phyloP scores from a whole-genome alignment of 2,888 invertebrate genomes.

The Portevinia maculata region DNA sequence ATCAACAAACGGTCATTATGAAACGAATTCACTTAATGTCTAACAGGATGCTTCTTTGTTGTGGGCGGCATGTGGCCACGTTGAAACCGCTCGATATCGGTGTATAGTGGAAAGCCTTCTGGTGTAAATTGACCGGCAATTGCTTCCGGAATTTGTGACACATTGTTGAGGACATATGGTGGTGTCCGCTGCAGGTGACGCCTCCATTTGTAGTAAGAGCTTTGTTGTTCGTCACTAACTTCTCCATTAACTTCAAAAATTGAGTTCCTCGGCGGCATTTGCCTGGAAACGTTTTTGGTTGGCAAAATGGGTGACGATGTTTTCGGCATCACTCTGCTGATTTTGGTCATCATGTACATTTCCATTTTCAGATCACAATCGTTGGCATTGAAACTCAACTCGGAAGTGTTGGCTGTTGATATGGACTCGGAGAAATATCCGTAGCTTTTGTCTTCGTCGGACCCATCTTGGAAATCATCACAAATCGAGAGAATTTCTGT shows the following conservation, averaged over 20 bases:
- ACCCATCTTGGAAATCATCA: constrained; percentile 77
- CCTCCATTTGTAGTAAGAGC: constrained; percentile 78
- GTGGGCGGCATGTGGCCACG: too few species aligned
- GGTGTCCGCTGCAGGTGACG: constrained; percentile 78
- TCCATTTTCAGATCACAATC: constrained; percentile 80
- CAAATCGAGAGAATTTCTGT: constrained; percentile 76
- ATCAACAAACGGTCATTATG: not conserved
- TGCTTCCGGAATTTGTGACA: constrained; percentile 79
- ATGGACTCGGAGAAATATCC: constrained; percentile 75
- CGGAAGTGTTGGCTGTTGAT: constrained; percentile 54
- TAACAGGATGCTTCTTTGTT: not conserved
- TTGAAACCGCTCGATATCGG: constrained; percentile 58
- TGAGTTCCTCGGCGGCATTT: constrained; percentile 75
- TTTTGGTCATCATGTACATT: constrained; percentile 80
- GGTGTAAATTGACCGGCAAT: constrained; percentile 80
- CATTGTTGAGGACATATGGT: constrained; percentile 77
- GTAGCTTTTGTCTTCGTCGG: constrained; percentile 69
- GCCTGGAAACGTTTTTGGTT: constrained; percentile 78
- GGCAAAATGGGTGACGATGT: constrained; percentile 79
- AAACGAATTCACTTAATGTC: not conserved
- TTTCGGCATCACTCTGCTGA: constrained; percentile 78
- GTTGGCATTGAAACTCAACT: constrained; percentile 43
- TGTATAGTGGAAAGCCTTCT: constrained; percentile 78
- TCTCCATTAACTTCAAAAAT: constrained; percentile 22
- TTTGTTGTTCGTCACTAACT: not conserved